These are phyloP conservation scores for Cybosia mesomella DNA, from an alignment of 2,888 invertebrate genomes.

Conservation along the genomic window DNA sequence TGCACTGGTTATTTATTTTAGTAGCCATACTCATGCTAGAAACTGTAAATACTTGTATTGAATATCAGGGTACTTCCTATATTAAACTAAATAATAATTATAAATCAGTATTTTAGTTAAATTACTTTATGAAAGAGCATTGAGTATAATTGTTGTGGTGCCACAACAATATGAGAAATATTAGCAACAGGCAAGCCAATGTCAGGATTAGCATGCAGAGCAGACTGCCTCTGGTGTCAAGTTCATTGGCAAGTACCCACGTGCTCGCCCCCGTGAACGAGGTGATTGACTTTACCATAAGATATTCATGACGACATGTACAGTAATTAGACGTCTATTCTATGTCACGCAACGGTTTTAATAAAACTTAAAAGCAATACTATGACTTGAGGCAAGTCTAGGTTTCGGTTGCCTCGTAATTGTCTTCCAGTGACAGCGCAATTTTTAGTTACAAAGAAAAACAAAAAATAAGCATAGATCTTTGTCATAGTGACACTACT, in stretches of 20 bases:
- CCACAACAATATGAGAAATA: constrained; percentile 34
- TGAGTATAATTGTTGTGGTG: neutral
- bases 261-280: constrained; percentile 74
- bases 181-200: constrained; percentile 40
- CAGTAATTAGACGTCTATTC: constrained; percentile 66
- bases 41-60: neutral
- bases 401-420: neutral
- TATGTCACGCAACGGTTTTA: constrained; percentile 50
- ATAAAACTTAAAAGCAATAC: constrained; percentile 37
- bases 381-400: constrained; percentile 18
- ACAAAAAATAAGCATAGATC: neutral
- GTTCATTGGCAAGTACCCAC: constrained; percentile 83
- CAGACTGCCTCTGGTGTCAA: constrained; percentile 66
- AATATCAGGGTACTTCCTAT: neutral
- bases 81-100: neutral
- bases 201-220: constrained; percentile 71
- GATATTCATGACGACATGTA: constrained; percentile 60
- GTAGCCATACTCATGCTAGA: neutral
- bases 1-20: neutral
- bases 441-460: neutral
- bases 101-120: neutral
- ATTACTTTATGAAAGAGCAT: neutral
- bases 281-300: constrained; percentile 78
- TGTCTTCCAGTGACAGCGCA: neutral
- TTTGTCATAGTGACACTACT: neutral